Percentiles rank a stretch among this genome's conserved stretches.
Conservation (phyloP, 2,113 vertebrate species). For the Ceuthmochares aereus region DNA sequence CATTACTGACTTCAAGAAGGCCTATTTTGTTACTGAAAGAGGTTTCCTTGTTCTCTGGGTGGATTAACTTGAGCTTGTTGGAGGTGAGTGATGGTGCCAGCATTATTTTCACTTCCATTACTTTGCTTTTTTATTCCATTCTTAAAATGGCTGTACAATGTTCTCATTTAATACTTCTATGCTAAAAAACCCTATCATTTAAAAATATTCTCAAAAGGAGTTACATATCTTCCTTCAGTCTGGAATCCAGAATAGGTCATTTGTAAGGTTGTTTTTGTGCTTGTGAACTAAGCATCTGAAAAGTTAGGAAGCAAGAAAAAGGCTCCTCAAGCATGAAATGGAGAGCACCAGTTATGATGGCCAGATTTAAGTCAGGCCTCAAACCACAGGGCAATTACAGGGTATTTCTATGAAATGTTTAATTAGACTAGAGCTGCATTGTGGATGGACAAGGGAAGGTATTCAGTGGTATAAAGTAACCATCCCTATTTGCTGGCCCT, state of each 20-base stretch:
- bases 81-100: not conserved
- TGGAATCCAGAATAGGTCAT: not conserved
- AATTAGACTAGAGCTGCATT: not conserved
- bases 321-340: accelerated
- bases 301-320: not conserved
- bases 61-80: not conserved
- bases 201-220: not conserved
- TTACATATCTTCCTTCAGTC: not conserved
- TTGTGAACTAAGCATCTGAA: not conserved
- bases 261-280: not conserved
- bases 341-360: not conserved
- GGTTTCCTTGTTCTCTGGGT: not conserved
- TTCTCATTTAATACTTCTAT: not conserved
- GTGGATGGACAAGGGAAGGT: not conserved
- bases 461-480: not conserved
- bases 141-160: accelerated
- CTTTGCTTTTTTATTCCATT: not conserved
- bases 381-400: not conserved
- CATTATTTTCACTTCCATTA: not conserved
- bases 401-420: not conserved
- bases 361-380: not conserved
- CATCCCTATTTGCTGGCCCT: not conserved
- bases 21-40: conserved; percentile 23
- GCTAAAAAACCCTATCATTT: not conserved
- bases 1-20: not conserved